Conservation (phyloP, 2,888 invertebrate species). For the Galerucella calmariensis region DNA sequence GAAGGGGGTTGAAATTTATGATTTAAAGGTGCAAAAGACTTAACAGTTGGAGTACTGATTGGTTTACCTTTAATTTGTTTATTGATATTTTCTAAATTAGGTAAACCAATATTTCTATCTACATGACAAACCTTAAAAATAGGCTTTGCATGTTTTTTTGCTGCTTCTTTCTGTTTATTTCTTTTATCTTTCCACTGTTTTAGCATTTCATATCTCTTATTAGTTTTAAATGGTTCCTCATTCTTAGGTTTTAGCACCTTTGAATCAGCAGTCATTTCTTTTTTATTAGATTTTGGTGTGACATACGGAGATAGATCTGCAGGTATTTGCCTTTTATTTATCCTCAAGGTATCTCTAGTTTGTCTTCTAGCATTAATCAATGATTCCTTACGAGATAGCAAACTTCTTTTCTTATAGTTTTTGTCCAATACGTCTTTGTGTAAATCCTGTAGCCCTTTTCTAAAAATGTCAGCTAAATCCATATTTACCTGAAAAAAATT, state of each 20-base stretch:
- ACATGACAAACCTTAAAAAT: slow-evolving; percentile 57
- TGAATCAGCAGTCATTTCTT: slow-evolving; percentile 14
- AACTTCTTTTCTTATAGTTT: slow-evolving; percentile 41
- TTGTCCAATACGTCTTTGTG: slow-evolving; percentile 40
- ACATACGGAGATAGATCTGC: slow-evolving; percentile 42
- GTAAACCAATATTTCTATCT: slow-evolving; percentile 35
- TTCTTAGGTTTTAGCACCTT: background rate
- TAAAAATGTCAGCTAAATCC: slow-evolving; percentile 43
- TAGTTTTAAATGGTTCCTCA: slow-evolving; percentile 34
- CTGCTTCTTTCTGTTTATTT: slow-evolving; percentile 47
- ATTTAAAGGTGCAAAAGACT: slow-evolving; percentile 68
- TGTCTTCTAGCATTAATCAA: slow-evolving; percentile 34
- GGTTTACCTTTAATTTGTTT: slow-evolving; percentile 54
- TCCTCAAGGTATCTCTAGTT: slow-evolving; percentile 41
- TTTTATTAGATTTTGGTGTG: slow-evolving; percentile 31
- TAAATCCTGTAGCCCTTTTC: slow-evolving; percentile 36
- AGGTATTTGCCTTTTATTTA: slow-evolving; percentile 42
- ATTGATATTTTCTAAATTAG: slow-evolving; percentile 52
- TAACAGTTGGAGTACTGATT: slow-evolving; percentile 38
- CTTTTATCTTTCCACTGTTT: slow-evolving; percentile 57
- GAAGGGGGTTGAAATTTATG: slow-evolving; percentile 68
- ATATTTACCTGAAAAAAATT: slow-evolving; percentile 20
- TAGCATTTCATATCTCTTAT: slow-evolving; percentile 52
- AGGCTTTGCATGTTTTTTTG: slow-evolving; percentile 53
- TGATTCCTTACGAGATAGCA: slow-evolving; percentile 27